Percentiles rank a stretch among this genome's conserved stretches.
Conservation (phyloP, 2,113 vertebrate species). For the Osmerus mordax region DNA sequence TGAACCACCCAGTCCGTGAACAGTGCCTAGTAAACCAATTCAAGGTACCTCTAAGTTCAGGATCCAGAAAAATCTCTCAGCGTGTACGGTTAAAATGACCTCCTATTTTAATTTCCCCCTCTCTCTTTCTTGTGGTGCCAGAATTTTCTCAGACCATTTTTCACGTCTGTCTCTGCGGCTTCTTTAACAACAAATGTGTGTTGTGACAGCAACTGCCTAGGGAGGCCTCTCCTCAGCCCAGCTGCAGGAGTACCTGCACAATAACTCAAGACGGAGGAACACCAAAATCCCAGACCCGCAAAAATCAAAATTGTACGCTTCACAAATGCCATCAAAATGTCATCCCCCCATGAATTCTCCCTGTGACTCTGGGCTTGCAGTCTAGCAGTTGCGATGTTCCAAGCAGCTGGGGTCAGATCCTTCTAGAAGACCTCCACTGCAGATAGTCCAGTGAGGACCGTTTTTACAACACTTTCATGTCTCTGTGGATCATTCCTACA, state of each 20-base stretch:
- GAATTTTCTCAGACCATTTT: conserved; percentile 51
- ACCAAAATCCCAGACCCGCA: conserved; percentile 59
- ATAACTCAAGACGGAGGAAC: conserved; percentile 43
- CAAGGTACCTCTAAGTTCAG: neutral
- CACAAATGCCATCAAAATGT: conserved; percentile 64
- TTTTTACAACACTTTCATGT: conserved; percentile 31
- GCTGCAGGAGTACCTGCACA: conserved; percentile 56
- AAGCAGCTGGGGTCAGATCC: conserved; percentile 35
- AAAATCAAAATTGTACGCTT: conserved; percentile 55
- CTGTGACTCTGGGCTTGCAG: conserved; percentile 19
- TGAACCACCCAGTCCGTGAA: conserved; percentile 13
- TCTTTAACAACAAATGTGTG: conserved; percentile 57
- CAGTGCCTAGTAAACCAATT: conserved; percentile 13
- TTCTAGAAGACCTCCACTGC: conserved; percentile 45
- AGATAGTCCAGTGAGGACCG: conserved; percentile 13
- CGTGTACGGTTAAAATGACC: conserved; percentile 11
- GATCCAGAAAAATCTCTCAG: conserved; percentile 15
- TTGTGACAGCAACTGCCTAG: conserved; percentile 61
- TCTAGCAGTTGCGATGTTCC: conserved; percentile 20
- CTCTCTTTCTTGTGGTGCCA: conserved; percentile 49
- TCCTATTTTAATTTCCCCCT: neutral
- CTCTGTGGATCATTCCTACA: conserved; percentile 23
- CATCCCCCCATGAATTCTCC: conserved; percentile 65
- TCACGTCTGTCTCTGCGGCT: conserved; percentile 41
- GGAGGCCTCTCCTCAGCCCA: conserved; percentile 43